Evolutionary conservation across 2,797 vertebrate genomes (phyloP).

Genomic region (Hylomyscus alleni): DNA sequence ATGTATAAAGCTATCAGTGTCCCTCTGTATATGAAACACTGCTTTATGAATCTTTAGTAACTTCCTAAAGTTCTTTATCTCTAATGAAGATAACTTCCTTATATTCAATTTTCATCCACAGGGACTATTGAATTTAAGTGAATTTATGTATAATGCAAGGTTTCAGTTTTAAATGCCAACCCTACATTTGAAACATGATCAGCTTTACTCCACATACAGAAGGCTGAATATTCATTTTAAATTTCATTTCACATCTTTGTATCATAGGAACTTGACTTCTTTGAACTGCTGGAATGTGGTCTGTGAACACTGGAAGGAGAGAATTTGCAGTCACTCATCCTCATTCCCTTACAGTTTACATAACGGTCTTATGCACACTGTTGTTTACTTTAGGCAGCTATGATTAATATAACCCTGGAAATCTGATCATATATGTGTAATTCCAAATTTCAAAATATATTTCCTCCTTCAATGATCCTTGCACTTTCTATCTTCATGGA

Average conservation of each 20-base stretch:
- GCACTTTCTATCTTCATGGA: neutral
- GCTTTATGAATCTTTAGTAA: neutral
- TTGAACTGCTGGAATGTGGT: conserved; percentile 28
- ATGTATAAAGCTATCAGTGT: neutral
- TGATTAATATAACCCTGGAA: neutral
- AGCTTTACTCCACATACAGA: neutral
- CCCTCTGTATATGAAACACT: neutral
- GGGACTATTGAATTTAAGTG: neutral
- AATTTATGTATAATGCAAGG: neutral
- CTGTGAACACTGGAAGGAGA: neutral
- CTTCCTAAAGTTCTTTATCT: neutral
- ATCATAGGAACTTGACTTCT: neutral
- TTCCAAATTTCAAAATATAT: neutral
- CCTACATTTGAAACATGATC: neutral
- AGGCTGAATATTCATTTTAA: neutral
- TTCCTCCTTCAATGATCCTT: neutral
- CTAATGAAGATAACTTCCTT: neutral
- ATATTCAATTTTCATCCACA: neutral
- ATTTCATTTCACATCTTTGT: neutral
- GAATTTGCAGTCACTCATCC: neutral
- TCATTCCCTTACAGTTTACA: neutral
- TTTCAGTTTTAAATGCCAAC: neutral
- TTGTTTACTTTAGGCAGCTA: neutral
- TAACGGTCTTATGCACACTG: too few relatives aligned
- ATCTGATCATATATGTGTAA: neutral